Percentiles rank a stretch among this genome's conserved stretches.
Conservation (phyloP, 2,797 vertebrate genomes). For the Etheostoma perlongum region DNA sequence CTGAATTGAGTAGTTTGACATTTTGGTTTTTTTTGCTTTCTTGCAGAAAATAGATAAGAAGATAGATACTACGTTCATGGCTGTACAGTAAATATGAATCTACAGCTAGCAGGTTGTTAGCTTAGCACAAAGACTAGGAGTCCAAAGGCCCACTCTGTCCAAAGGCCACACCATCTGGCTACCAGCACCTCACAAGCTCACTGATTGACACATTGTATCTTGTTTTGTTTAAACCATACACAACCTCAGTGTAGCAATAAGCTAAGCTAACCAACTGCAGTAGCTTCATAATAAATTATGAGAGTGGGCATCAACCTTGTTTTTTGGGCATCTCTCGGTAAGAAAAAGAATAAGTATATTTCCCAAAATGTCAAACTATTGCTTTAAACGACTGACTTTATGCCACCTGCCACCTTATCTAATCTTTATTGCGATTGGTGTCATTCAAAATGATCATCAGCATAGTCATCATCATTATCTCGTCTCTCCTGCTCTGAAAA, state of each 20-base stretch:
- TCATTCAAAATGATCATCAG: conserved; percentile 47
- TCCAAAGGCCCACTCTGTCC: not conserved
- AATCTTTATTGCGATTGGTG: conserved; percentile 24
- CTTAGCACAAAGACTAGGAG: not conserved
- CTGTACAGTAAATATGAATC: not conserved
- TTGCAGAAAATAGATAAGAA: not conserved
- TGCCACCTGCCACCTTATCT: conserved; percentile 27
- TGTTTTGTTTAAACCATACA: not conserved
- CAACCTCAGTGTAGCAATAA: not conserved
- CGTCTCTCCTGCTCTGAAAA: conserved; percentile 36
- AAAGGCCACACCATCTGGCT: not conserved
- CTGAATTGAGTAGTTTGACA: not conserved
- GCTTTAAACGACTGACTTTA: conserved; percentile 10
- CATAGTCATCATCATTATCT: conserved; percentile 52
- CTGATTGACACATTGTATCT: not conserved
- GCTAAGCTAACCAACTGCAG: not conserved
- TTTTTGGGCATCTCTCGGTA: not conserved
- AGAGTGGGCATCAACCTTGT: not conserved
- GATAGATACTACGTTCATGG: not conserved
- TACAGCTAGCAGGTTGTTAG: not conserved
- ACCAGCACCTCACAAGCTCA: not conserved
- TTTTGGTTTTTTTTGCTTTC: not conserved
- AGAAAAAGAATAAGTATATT: conserved; percentile 26
- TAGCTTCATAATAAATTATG: not conserved
- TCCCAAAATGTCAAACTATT: conserved; percentile 22